These are phyloP conservation scores for Lagorchestes hirsutus DNA, from an alignment of 2,797 vertebrate species.

Conservation along the genomic window DNA sequence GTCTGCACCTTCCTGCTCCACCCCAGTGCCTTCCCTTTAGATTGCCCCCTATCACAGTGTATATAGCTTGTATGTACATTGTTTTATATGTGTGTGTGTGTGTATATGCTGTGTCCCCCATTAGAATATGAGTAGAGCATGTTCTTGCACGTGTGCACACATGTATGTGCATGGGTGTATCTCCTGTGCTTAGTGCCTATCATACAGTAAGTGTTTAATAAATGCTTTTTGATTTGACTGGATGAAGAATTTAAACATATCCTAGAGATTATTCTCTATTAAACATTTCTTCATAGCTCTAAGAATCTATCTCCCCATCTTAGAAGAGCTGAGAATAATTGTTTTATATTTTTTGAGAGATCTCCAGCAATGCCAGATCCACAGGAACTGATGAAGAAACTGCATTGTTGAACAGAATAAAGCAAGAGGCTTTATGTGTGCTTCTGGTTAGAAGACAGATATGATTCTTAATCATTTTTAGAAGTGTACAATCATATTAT, in stretches of 20 bases:
- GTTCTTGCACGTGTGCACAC: neutral
- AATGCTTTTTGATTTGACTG: neutral
- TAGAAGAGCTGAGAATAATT: neutral
- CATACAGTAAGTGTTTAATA: neutral
- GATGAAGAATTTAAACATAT: neutral
- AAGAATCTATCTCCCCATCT: neutral
- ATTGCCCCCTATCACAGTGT: neutral
- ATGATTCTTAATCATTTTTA: neutral
- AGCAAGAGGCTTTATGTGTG: conserved; percentile 31
- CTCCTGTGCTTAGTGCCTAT: neutral
- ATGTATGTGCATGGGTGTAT: neutral
- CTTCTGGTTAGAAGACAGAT: neutral
- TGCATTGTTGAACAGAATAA: conserved; percentile 20
- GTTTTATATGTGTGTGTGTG: too few species aligned
- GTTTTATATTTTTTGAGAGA: neutral
- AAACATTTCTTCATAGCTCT: neutral
- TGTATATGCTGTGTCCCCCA: neutral
- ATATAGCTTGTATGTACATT: neutral
- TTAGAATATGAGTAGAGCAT: neutral
- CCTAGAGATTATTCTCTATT: neutral
- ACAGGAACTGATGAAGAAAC: neutral
- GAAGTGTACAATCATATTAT: neutral
- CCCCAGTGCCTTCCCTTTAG: neutral
- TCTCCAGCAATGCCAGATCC: neutral
- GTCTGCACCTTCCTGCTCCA: neutral